Percentiles rank a stretch among this genome's conserved stretches.
Evolutionary conservation across 2,113 vertebrate genomes (phyloP).

Genomic region (Oplegnathus fasciatus): DNA sequence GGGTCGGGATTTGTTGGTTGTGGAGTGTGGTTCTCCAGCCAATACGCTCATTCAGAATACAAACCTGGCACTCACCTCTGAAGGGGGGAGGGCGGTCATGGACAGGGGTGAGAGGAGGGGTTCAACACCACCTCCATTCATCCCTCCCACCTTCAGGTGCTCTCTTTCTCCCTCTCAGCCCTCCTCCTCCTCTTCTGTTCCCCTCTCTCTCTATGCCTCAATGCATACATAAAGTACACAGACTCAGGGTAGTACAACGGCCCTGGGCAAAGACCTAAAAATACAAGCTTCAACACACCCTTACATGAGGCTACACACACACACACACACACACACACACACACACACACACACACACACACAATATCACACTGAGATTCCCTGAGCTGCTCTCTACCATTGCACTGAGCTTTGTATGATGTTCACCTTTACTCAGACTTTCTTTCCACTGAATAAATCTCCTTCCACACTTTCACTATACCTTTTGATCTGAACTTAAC

Average conservation of each 20-base stretch:
- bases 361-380: slow-evolving; percentile 44
- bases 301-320: slow-evolving; percentile 32
- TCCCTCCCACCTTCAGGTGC: slow-evolving; percentile 25
- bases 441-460: slow-evolving; percentile 54
- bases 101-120: slow-evolving; percentile 6
- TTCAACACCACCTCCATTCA: slow-evolving; percentile 45
- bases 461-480: slow-evolving; percentile 19
- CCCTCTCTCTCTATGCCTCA: slow-evolving; percentile 51
- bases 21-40: slow-evolving; percentile 57
- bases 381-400: slow-evolving; percentile 38
- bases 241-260: slow-evolving; percentile 68
- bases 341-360: slow-evolving; percentile 23
- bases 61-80: slow-evolving; percentile 65
- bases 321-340: slow-evolving; percentile 33
- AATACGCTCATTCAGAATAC: slow-evolving; percentile 68
- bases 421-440: slow-evolving; percentile 52
- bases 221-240: slow-evolving; percentile 70
- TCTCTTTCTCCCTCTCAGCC: neutral
- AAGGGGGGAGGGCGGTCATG: neutral
- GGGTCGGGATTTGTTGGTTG: slow-evolving; percentile 65
- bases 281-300: slow-evolving; percentile 70
- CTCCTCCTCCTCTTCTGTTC: neutral
- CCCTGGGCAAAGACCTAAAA: slow-evolving; percentile 77
- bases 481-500: slow-evolving; percentile 45
- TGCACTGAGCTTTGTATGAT: slow-evolving; percentile 42